Evolutionary conservation across 2,797 vertebrate species (phyloP), one percentile per base, ranked within the genome.

Genomic region (Lates japonicus): DNA sequence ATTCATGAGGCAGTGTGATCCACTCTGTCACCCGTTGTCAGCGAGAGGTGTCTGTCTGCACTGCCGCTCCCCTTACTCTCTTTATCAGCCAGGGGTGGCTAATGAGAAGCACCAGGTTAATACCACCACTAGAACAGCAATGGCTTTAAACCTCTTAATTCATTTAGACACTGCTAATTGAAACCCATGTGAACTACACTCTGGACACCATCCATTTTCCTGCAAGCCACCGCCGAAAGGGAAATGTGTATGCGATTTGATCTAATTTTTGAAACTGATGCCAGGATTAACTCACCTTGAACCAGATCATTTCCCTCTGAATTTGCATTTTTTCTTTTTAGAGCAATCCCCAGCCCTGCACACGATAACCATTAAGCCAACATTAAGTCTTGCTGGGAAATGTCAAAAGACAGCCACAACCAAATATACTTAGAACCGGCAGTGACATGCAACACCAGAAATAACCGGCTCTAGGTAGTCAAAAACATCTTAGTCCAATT

Each of bases 31-130:
- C 91, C 91, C 82, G 81, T 92, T 93, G 92, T 93, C 91, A 92
- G 92, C 81, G 42, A 84, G 91, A 93, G 92, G 91, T 92, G 93
- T 91, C 92, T 91, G 88, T 92, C 92, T 92, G 82, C 87, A 81
- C 86, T 62, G 71, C 85, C 71, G 81, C 83, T 88, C 88, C 92
- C 89, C 84, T 88, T 90, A 59, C 91, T 92, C 88, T 91, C 92
- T 95, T 93, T 95, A 94, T 95, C 95, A 94, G 93, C 91, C 91
- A 89, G 91, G 86, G 93, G 88, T 88, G 92, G 92, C 91, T 95
- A 95, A 95, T 94, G 94, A 94, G 93, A 93, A 90, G 90, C 92
- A 93, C 91, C 90, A 88, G 93, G 93, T 95, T 95, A 95, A 95
- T 94, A 93, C 92, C 93, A 88, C 88, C 90, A 90, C 88, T 89